Evolutionary conservation across 2,888 invertebrate genomes (phyloP).

Genomic region (Protonemura montana): DNA sequence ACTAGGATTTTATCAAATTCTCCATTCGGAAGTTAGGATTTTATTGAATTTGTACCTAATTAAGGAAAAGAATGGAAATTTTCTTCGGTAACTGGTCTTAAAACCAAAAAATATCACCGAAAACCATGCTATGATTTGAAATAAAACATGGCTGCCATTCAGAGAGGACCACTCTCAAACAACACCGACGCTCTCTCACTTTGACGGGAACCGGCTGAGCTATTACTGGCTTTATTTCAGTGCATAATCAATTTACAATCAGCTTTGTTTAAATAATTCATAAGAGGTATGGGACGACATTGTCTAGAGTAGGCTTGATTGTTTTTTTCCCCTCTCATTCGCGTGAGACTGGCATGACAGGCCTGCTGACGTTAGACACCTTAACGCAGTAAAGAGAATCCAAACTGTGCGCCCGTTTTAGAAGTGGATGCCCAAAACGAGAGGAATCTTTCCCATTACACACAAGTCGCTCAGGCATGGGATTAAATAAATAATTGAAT

Average conservation of each 20-base stretch:
- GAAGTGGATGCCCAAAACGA: not conserved
- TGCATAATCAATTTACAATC: not conserved
- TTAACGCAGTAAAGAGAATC: not conserved
- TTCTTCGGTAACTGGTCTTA: no score
- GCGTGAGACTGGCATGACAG: not conserved
- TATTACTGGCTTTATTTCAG: not conserved
- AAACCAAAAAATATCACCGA: no score
- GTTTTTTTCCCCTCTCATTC: not conserved
- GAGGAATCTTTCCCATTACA: not conserved
- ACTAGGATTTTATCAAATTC: no score
- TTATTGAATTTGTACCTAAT: no score
- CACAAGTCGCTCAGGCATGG: not conserved
- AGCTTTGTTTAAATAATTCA: constrained; percentile 4
- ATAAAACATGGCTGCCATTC: no score
- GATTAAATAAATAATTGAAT: not conserved
- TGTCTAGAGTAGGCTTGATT: not conserved
- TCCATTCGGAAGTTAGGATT: no score
- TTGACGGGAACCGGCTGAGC: no score
- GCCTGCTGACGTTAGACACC: not conserved
- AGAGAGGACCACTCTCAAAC: no score
- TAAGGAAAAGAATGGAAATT: no score
- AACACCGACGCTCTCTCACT: no score
- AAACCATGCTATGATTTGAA: no score
- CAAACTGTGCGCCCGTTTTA: no score
- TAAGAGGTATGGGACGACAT: not conserved